These are phyloP conservation scores for Aphelinus atriplicis DNA, from an alignment of 1,140 invertebrate genomes.

Conservation along the genomic window DNA sequence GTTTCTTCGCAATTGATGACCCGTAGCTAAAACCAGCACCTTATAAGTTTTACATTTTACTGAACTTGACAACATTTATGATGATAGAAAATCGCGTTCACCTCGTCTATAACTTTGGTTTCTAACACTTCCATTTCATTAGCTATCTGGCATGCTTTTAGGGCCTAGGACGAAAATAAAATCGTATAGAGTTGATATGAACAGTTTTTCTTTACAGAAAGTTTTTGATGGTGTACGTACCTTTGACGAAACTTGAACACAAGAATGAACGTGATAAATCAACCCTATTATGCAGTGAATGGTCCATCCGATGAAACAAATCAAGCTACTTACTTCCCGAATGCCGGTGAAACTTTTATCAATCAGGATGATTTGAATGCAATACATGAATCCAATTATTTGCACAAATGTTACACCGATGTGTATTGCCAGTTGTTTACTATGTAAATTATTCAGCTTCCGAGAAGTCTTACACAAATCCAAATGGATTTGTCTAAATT, in stretches of 20 bases:
- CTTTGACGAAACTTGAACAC: too few species aligned
- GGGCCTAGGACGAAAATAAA: too few species aligned
- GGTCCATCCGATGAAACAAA: too few species aligned
- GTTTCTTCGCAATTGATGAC: too few species aligned
- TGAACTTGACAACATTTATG: constrained; percentile 9
- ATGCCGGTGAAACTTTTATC: too few species aligned
- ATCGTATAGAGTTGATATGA: too few species aligned
- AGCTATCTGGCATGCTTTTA: background rate
- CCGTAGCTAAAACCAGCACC: too few species aligned
- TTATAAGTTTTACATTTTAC: constrained; percentile 14
- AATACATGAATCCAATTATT: constrained; percentile 40
- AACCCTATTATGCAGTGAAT: too few species aligned
- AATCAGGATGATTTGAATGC: background rate
- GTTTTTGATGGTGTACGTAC: background rate
- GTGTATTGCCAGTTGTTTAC: constrained; percentile 42
- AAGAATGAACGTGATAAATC: too few species aligned
- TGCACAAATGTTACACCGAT: constrained; percentile 37
- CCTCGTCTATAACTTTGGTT: background rate
- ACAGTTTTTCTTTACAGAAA: background rate
- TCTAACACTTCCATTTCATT: background rate
- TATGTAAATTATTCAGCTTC: constrained; percentile 39
- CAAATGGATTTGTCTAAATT: constrained; percentile 47
- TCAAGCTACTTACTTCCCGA: too few species aligned
- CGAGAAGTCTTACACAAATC: constrained; percentile 41
- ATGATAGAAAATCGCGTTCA: background rate